phyloP scores from a whole-genome alignment of 1,140 invertebrate species.

The Antheraea mylitta region DNA sequence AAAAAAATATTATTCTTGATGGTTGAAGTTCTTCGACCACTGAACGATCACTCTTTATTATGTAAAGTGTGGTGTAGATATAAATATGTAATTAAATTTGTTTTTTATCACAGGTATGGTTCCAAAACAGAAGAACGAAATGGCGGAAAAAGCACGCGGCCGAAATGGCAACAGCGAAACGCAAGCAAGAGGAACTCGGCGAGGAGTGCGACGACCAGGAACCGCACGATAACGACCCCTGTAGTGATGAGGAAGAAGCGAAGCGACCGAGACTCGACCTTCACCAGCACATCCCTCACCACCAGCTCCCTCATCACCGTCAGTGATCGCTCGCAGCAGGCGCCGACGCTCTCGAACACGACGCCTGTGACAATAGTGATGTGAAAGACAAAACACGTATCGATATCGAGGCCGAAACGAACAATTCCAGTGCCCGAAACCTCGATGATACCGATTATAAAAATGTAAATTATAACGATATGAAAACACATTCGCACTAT shows the following conservation, averaged over 20 bases:
- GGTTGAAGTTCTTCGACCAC: too few species aligned
- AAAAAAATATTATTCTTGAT: too few species aligned
- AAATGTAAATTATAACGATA: conserved; percentile 3
- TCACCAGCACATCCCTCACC: conserved; percentile 55
- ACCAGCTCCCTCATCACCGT: conserved; percentile 54
- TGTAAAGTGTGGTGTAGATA: too few species aligned
- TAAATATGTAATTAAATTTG: neutral
- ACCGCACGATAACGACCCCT: conserved; percentile 62
- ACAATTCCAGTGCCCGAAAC: neutral
- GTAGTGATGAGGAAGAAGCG: conserved; percentile 75
- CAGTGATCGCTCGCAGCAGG: conserved; percentile 55
- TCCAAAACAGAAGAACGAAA: conserved; percentile 99
- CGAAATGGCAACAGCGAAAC: conserved; percentile 98
- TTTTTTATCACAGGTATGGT: conserved; percentile 93
- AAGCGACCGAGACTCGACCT: conserved; percentile 71
- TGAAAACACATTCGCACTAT: conserved; percentile 10
- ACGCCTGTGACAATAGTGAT: conserved; percentile 24
- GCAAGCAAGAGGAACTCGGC: conserved; percentile 96
- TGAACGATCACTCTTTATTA: too few species aligned
- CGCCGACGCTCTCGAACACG: conserved; percentile 17
- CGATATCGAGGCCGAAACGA: conserved; percentile 7
- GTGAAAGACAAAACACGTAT: conserved; percentile 16
- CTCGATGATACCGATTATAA: conserved; percentile 7
- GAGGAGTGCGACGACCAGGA: conserved; percentile 80
- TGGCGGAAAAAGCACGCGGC: conserved; percentile 99